Base-by-base conservation (phyloP, 2,797 vertebrate genomes). In the Malacoraja senta region DNA sequence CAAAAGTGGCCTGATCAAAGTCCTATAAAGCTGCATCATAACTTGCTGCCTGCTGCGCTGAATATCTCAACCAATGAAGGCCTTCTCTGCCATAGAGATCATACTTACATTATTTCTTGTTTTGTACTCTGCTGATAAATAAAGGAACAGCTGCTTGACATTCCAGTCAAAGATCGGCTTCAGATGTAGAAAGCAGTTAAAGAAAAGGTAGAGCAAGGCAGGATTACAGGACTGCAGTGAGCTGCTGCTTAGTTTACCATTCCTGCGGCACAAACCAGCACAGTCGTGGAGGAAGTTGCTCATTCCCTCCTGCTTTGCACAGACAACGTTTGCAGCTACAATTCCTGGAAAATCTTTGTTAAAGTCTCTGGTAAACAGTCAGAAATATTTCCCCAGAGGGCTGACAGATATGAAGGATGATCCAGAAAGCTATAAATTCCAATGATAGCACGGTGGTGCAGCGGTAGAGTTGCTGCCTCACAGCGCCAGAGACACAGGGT, bases 81-180 rank as follows among this genome's bases (percentile, higher is more conserved):
- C 44, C 2, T 38, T 53, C 44, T 53, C 44, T 53, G 44, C 44
- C 44, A 12, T 10, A 38, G 53, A 84, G 61, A 32, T 10, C 12
- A 94, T 95, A 97, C 98, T 97, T 96, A 98, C 98, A 94, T 98
- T 98, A 95, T 96, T 97, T 96, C 96, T 97, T 0, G 98, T 98
- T 93, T 97, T 95, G 95, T 98, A 96, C 96, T 96, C 94, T 96
- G 98, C 97, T 93, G 98, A 99, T 94, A 99, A 96, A 94, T 99
- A 99, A 35, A 99, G 97, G 95, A 99, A 99, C 93, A 99, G 96
- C 93, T 99, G 98, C 95, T 99, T 99, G 38, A 99, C 99, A 78
- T 99, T 99, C 99, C 99, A 99, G 95, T 99, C 98, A 95, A 99
- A 99, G 96, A 99, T 97, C 91, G 98, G 98, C 95, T 98, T 97